Conservation (phyloP, 1,140 invertebrate genomes). For the Vanessa atalanta region DNA sequence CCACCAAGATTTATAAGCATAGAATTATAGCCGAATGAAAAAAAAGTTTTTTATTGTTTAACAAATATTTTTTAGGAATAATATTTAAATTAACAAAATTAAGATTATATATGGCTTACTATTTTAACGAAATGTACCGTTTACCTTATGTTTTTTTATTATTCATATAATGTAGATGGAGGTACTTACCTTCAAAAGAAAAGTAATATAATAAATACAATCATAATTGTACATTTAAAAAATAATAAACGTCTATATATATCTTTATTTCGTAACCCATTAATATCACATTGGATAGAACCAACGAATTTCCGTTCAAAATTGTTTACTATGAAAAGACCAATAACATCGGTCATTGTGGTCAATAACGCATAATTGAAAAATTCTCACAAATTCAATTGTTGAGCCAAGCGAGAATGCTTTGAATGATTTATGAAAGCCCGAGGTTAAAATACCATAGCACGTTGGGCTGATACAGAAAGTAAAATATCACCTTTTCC, state of each 20-base stretch:
- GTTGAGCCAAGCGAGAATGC: constrained; percentile 58
- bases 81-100: too few relatives aligned
- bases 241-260: too few relatives aligned
- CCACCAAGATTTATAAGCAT: too few relatives aligned
- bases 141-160: neutral
- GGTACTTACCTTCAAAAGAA: constrained; percentile 58
- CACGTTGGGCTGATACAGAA: constrained; percentile 29
- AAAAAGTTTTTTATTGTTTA: too few relatives aligned
- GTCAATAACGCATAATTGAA: constrained; percentile 75
- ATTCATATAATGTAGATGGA: neutral
- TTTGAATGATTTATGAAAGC: constrained; percentile 64
- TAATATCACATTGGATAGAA: neutral
- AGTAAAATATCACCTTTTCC: constrained; percentile 40
- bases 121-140: neutral
- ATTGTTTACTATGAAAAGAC: constrained; percentile 65
- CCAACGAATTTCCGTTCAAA: constrained; percentile 42
- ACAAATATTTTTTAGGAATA: too few relatives aligned
- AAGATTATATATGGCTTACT: too few relatives aligned
- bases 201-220: constrained; percentile 5
- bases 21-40: too few relatives aligned
- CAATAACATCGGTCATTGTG: constrained; percentile 63
- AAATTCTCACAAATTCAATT: constrained; percentile 72
- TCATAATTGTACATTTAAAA: too few relatives aligned
- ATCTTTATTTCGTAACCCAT: neutral
- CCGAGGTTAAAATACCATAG: constrained; percentile 48